phyloP scores from a whole-genome alignment of 2,888 invertebrate species.

The Hirudinaria manillensis region DNA sequence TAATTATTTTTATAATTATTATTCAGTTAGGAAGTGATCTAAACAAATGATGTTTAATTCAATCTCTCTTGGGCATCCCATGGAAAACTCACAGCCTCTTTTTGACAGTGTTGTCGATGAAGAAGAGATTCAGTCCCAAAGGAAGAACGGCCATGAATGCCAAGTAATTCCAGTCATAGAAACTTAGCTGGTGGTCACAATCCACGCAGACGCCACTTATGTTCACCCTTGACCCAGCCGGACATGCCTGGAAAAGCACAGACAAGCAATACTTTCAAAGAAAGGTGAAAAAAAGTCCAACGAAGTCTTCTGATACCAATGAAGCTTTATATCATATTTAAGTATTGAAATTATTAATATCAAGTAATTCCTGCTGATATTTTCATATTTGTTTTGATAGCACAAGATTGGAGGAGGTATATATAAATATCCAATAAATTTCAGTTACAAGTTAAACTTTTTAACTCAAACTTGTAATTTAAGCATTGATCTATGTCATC shows the following conservation, averaged over 20 bases:
- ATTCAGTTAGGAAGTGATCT: no score
- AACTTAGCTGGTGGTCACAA: slow-evolving; percentile 69
- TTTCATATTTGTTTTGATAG: no score
- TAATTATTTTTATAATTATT: no score
- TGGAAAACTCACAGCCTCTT: slow-evolving; percentile 42
- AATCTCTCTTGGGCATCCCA: no score
- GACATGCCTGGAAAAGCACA: slow-evolving; percentile 50
- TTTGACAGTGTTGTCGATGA: slow-evolving; percentile 72
- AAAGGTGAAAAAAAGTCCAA: not conserved
- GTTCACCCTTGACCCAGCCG: slow-evolving; percentile 63
- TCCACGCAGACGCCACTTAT: slow-evolving; percentile 63
- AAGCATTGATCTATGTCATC: no score
- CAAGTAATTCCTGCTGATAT: not conserved
- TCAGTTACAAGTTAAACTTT: no score
- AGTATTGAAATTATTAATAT: not conserved
- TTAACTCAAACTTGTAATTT: no score
- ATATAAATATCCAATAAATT: no score
- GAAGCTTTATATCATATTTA: not conserved
- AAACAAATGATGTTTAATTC: no score
- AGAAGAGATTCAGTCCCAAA: slow-evolving; percentile 82
- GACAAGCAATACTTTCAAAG: no score
- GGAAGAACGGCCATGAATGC: slow-evolving; percentile 85
- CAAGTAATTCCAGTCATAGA: slow-evolving; percentile 88
- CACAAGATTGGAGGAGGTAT: no score
- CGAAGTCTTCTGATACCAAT: no score